Evolutionary conservation across 2,113 vertebrate species (phyloP).

Genomic region (Helogale parvula): DNA sequence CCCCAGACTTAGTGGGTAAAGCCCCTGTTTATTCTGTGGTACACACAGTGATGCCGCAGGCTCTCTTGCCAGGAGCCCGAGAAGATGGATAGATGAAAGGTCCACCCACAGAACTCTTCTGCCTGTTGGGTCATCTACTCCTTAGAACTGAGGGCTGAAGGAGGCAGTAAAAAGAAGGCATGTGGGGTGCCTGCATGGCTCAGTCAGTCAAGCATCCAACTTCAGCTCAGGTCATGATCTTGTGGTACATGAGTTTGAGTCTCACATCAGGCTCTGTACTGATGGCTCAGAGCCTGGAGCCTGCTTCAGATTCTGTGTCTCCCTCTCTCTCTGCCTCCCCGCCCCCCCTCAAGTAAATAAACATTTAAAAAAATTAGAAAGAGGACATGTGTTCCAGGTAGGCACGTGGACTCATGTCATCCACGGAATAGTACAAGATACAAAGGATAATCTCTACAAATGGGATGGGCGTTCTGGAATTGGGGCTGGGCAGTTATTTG

Average conservation of each 20-base stretch:
- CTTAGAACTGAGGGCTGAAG: not conserved
- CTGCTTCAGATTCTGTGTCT: too few species aligned
- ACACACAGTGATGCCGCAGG: not conserved
- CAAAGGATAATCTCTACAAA: not conserved
- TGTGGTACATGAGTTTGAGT: too few species aligned
- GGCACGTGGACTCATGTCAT: not conserved
- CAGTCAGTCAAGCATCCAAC: too few species aligned
- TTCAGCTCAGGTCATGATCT: too few species aligned
- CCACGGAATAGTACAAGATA: not conserved
- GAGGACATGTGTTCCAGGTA: not conserved
- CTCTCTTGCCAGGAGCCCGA: not conserved
- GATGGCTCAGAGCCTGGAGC: too few species aligned
- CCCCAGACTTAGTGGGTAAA: not conserved
- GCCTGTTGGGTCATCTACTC: not conserved
- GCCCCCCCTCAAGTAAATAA: too few species aligned
- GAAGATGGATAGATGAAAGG: not conserved
- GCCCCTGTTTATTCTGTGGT: not conserved
- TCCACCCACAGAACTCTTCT: not conserved
- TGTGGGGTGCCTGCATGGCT: not conserved
- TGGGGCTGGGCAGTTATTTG: not conserved
- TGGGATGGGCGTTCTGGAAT: not conserved
- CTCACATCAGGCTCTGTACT: too few species aligned
- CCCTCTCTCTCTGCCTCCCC: too few species aligned
- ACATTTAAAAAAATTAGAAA: slow-evolving; percentile 29
- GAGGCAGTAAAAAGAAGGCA: not conserved